Evolutionary conservation across 2,888 invertebrate genomes (phyloP).

Genomic region (Calameuta filiformis): DNA sequence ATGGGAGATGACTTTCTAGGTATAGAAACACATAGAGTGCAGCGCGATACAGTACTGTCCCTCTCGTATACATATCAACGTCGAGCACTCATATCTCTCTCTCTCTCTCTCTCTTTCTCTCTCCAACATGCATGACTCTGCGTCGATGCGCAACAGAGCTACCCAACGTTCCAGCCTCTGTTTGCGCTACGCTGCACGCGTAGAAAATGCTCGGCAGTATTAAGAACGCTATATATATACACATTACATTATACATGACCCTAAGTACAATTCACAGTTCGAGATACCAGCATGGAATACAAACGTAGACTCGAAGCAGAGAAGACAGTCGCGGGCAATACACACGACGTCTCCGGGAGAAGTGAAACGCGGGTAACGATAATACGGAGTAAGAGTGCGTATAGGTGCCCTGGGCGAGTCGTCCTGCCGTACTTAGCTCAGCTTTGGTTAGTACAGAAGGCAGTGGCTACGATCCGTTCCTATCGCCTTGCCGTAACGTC

Average conservation of each 20-base stretch:
- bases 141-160: not conserved
- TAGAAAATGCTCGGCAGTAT: not conserved
- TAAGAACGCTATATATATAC: not conserved
- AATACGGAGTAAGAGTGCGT: not conserved
- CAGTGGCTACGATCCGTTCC: not conserved
- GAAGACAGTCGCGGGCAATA: not conserved
- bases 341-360: not conserved
- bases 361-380: not conserved
- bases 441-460: not conserved
- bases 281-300: not conserved
- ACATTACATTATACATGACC: not conserved
- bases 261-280: not conserved
- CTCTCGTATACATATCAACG: not conserved
- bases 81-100: not conserved
- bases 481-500: constrained; percentile 4
- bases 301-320: not conserved
- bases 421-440: not conserved
- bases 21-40: constrained; percentile 31
- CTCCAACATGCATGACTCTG: constrained; percentile 14
- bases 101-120: constrained; percentile 9
- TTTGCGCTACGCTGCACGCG: not conserved
- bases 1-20: constrained; percentile 41
- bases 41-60: constrained; percentile 19
- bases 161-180: not conserved
- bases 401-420: not conserved